Percentiles rank a stretch among this genome's conserved stretches.
These are phyloP conservation scores for Cyprinella venusta DNA, from an alignment of 2,797 vertebrate genomes.

Conservation along the genomic window DNA sequence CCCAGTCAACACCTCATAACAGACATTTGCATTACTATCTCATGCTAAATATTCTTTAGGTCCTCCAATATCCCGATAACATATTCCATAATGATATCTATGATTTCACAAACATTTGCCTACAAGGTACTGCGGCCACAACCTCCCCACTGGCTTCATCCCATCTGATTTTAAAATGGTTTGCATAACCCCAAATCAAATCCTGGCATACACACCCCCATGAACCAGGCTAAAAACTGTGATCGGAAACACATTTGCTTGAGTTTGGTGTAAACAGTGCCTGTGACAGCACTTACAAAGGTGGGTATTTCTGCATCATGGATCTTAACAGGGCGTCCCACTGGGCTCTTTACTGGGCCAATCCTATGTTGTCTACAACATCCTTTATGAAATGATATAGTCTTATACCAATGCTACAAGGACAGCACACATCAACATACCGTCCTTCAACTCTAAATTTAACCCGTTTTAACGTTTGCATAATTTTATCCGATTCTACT, in stretches of 20 bases:
- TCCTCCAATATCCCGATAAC: background rate
- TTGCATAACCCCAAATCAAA: conserved; percentile 30
- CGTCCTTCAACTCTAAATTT: background rate
- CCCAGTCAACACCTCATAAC: background rate
- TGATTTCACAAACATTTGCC: background rate
- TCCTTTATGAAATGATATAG: background rate
- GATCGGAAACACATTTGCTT: background rate
- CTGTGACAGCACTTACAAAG: background rate
- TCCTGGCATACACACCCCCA: background rate
- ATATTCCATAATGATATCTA: background rate
- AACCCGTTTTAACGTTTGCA: background rate
- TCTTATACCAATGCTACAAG: background rate
- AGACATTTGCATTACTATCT: background rate
- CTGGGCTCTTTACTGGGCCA: background rate
- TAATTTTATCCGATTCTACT: background rate
- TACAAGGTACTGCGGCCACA: background rate
- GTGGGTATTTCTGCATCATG: no score
- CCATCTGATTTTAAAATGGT: background rate
- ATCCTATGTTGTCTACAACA: background rate
- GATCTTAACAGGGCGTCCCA: background rate
- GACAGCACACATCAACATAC: background rate
- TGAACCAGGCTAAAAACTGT: background rate
- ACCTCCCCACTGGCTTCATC: background rate
- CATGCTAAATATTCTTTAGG: background rate
- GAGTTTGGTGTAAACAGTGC: background rate